Percentiles rank a stretch among this genome's conserved stretches.
Evolutionary conservation across 2,113 vertebrate genomes (phyloP).

Genomic region (Ameiurus melas): DNA sequence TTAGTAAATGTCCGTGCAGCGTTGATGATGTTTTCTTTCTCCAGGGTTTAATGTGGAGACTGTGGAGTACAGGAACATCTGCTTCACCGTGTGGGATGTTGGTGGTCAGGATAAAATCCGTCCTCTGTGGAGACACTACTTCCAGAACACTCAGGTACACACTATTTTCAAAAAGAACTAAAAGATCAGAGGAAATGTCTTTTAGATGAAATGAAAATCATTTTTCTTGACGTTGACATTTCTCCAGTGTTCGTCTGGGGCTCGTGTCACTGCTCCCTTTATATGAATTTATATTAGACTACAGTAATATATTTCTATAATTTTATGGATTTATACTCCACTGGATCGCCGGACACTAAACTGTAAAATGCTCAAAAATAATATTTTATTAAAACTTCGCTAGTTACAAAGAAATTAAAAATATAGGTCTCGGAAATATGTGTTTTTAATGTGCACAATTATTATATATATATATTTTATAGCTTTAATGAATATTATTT

Average conservation of each 20-base stretch:
- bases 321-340: background rate
- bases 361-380: background rate
- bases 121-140: conserved; percentile 94
- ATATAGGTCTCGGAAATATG: background rate
- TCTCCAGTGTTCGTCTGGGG: background rate
- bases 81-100: conserved; percentile 95
- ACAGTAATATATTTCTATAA: too few species aligned
- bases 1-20: background rate
- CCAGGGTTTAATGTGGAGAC: conserved; percentile 94
- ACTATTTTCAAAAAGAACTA: background rate
- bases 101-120: conserved; percentile 96
- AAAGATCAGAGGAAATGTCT: background rate
- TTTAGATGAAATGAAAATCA: background rate
- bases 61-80: conserved; percentile 92
- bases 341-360: background rate
- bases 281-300: background rate
- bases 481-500: background rate
- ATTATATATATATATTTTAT: background rate
- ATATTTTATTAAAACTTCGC: background rate
- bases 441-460: background rate
- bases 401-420: background rate
- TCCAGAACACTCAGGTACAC: conserved; percentile 91
- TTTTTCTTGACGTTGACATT: background rate
- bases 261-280: background rate
- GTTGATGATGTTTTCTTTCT: background rate